Conservation (phyloP, 2,113 vertebrate species). For the Elaphurus davidianus region DNA sequence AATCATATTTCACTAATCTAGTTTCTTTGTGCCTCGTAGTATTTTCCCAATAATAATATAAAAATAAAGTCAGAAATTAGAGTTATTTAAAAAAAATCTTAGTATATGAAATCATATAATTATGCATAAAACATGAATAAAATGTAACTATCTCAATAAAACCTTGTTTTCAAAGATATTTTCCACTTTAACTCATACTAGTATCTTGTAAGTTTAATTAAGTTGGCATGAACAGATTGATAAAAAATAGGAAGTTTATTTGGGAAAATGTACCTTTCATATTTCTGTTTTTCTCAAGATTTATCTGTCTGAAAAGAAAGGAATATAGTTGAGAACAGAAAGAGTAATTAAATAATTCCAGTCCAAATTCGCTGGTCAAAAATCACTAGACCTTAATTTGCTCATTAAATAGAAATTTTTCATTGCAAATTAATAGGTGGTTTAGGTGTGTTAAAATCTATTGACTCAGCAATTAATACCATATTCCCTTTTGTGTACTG, state of each 20-base stretch:
- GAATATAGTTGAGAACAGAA: neutral
- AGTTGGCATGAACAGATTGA: neutral
- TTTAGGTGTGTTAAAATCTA: neutral
- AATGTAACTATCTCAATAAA: neutral
- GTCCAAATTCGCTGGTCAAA: neutral
- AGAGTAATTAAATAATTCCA: neutral
- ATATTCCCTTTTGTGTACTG: neutral
- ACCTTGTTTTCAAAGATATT: neutral
- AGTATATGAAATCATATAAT: neutral
- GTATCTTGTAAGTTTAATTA: neutral
- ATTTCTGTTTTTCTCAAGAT: neutral
- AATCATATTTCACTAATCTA: neutral
- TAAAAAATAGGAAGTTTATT: neutral
- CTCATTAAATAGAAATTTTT: neutral
- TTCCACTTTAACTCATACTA: neutral
- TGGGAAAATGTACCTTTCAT: neutral
- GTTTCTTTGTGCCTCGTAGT: neutral
- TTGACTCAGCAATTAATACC: neutral
- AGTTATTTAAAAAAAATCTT: neutral
- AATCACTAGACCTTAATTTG: neutral
- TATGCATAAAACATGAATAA: neutral
- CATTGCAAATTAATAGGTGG: neutral
- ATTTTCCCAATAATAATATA: neutral
- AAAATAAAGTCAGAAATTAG: neutral
- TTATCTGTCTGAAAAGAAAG: neutral